A percentile compares a stretch with the other conserved stretches of the same genome.
These are phyloP conservation scores for Perodicticus potto DNA, from an alignment of 2,797 vertebrate species.

Conservation along the genomic window DNA sequence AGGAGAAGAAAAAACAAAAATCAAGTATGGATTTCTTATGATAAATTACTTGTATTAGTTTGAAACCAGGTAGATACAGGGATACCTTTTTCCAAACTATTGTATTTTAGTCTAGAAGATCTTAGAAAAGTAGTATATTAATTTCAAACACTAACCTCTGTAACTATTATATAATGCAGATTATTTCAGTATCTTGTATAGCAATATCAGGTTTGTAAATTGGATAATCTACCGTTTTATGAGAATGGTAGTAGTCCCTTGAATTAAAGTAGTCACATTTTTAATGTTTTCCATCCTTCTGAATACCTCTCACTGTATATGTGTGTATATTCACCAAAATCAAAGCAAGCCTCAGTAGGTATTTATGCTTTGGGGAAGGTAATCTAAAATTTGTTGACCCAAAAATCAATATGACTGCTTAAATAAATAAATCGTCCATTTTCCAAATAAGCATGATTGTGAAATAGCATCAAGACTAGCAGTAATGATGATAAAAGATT, in stretches of 20 bases:
- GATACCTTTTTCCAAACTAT: neutral
- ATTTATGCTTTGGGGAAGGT: neutral
- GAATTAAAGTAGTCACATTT: neutral
- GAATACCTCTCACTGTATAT: neutral
- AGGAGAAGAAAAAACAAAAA: neutral
- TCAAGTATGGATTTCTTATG: neutral
- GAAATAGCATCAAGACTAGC: neutral
- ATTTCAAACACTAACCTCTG: neutral
- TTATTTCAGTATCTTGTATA: neutral
- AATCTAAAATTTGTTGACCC: neutral
- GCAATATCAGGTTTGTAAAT: neutral
- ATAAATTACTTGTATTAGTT: neutral
- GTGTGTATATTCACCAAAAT: neutral
- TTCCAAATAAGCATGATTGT: neutral
- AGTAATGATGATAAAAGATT: neutral
- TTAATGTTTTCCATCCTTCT: neutral
- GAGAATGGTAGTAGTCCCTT: constrained; percentile 1
- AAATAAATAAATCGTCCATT: neutral
- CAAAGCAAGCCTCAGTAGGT: neutral
- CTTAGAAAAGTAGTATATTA: neutral
- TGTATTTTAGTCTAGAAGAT: neutral
- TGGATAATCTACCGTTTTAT: neutral
- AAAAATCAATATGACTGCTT: neutral
- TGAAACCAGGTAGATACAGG: neutral
- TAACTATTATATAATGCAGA: neutral